Conservation (phyloP, 2,888 invertebrate genomes). For the Willowsia nigromaculata region DNA sequence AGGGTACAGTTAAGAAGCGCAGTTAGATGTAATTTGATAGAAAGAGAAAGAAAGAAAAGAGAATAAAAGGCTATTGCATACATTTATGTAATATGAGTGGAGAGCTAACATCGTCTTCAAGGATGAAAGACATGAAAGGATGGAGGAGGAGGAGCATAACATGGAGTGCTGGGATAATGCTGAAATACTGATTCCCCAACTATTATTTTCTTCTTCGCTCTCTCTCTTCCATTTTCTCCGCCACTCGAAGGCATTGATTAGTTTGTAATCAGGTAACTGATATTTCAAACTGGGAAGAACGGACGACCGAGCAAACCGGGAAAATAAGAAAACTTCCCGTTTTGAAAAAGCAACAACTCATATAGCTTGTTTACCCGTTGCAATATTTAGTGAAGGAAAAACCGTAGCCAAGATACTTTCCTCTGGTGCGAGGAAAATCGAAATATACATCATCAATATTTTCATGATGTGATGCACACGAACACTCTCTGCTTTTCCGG, state of each 20-base stretch:
- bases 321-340: neutral
- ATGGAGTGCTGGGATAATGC: neutral
- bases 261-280: slow-evolving; percentile 38
- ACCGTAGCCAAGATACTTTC: too few relatives aligned
- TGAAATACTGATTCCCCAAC: neutral
- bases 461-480: too few relatives aligned
- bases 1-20: slow-evolving; percentile 62
- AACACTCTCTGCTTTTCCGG: too few relatives aligned
- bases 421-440: too few relatives aligned
- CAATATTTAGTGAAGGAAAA: too few relatives aligned
- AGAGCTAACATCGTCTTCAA: neutral
- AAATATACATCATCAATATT: too few relatives aligned
- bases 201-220: neutral
- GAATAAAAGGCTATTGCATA: slow-evolving; percentile 1
- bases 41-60: neutral
- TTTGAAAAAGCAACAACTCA: neutral
- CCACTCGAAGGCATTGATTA: slow-evolving; percentile 34
- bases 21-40: slow-evolving; percentile 66
- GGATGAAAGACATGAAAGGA: too few relatives aligned
- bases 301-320: too few relatives aligned
- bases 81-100: neutral
- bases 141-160: too few relatives aligned
- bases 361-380: too few relatives aligned
- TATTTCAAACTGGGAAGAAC: neutral
- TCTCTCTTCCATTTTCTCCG: neutral